phyloP scores from a whole-genome alignment of 2,888 invertebrate species.

The Acanthosepion lycidas region DNA sequence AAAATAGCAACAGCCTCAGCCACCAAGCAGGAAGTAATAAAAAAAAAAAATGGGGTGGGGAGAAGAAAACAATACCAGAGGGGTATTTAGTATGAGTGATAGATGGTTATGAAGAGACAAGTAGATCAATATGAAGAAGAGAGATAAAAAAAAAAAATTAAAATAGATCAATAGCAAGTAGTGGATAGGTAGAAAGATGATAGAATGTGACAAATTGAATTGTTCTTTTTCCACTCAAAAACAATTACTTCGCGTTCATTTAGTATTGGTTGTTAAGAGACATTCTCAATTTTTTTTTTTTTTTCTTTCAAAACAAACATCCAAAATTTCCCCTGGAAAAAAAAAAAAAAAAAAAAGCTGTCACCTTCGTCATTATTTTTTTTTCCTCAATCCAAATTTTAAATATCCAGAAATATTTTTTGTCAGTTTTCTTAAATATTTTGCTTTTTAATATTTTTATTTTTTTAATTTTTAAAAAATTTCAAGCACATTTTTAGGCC shows the following conservation, averaged over 20 bases:
- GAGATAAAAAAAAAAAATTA: background rate
- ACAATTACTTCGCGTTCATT: background rate
- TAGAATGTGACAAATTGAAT: background rate
- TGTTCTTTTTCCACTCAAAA: background rate
- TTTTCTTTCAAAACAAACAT: too few relatives aligned
- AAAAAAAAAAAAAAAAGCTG: too few relatives aligned
- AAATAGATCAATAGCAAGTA: background rate
- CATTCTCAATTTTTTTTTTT: too few relatives aligned
- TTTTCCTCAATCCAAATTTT: too few relatives aligned
- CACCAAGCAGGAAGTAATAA: background rate
- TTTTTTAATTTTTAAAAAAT: too few relatives aligned
- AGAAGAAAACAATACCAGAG: background rate
- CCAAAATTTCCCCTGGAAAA: too few relatives aligned
- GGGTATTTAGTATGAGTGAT: background rate
- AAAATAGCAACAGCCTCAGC: too few relatives aligned
- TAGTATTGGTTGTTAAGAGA: background rate
- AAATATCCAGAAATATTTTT: too few relatives aligned
- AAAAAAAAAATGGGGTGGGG: background rate
- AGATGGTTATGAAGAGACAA: background rate
- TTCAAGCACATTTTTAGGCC: background rate
- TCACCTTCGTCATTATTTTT: too few relatives aligned
- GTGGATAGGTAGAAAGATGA: background rate
- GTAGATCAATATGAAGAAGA: background rate
- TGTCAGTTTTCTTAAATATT: too few relatives aligned
- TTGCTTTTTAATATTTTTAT: too few relatives aligned